These are phyloP conservation scores for Liodrosophila aerea DNA, from an alignment of 2,888 invertebrate genomes.

Conservation along the genomic window DNA sequence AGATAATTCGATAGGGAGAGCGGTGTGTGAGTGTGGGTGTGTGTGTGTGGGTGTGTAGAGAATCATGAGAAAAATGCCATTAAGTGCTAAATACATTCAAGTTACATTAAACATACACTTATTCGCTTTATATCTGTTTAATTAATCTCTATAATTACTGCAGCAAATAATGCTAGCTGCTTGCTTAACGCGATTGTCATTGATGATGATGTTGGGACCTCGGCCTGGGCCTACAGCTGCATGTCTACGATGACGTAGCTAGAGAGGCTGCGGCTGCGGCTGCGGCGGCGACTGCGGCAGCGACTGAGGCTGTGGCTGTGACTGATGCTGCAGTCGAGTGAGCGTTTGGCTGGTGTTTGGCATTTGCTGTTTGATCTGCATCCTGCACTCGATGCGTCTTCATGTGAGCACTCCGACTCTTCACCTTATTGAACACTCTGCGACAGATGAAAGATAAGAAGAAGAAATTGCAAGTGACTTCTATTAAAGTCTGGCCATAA, in stretches of 20 bases:
- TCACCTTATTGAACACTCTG: constrained; percentile 98
- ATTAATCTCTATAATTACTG: constrained; percentile 46
- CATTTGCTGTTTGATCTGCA: constrained; percentile 84
- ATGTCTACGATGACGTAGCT: constrained; percentile 38
- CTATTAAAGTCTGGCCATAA: constrained; percentile 29
- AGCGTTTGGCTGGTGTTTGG: constrained; percentile 29
- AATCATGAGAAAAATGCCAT: constrained; percentile 60
- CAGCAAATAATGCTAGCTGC: constrained; percentile 64
- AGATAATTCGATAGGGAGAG: constrained; percentile 15
- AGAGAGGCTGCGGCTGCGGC: constrained; percentile 13
- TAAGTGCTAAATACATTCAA: constrained; percentile 59
- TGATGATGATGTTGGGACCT: constrained; percentile 43
- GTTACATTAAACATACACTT: constrained; percentile 35
- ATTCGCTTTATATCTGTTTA: constrained; percentile 2
- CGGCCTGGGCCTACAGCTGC: constrained; percentile 8
- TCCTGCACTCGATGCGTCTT: constrained; percentile 98
- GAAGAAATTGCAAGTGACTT: constrained; percentile 4
- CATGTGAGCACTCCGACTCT: constrained; percentile 99
- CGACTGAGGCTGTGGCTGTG: constrained; percentile 13
- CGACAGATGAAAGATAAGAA: constrained; percentile 56
- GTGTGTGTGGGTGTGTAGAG: constrained; percentile 17
- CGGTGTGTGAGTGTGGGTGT: too few relatives aligned
- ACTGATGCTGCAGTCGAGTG: constrained; percentile 8
- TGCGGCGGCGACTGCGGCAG: constrained; percentile 23
- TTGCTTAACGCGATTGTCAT: constrained; percentile 72